phyloP scores from a whole-genome alignment of 2,797 vertebrate species.

The Dendrocincla tyrannina region DNA sequence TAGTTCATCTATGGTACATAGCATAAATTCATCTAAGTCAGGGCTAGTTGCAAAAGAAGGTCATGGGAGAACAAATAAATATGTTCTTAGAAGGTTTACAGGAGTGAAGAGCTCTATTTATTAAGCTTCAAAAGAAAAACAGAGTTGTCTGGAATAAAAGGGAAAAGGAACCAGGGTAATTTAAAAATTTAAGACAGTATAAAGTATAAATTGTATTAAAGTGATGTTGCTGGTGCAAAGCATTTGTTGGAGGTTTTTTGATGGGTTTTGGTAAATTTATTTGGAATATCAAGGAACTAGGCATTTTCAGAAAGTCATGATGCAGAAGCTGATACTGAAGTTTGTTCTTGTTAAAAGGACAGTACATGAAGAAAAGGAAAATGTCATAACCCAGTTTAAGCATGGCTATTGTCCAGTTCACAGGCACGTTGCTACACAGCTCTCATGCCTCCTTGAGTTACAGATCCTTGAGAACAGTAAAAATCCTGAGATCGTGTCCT shows the following conservation, averaged over 20 bases:
- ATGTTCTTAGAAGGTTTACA: neutral
- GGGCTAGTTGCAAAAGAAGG: neutral
- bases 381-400: neutral
- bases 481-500: neutral
- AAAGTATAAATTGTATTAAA: neutral
- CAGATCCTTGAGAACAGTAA: neutral
- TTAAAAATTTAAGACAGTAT: neutral
- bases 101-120: neutral
- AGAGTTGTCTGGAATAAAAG: neutral
- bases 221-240: neutral
- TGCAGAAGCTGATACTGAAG: neutral
- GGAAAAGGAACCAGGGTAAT: neutral
- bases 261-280: neutral
- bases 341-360: neutral
- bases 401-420: neutral
- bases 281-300: neutral
- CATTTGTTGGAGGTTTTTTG: neutral
- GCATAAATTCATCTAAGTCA: neutral
- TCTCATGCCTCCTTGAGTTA: neutral
- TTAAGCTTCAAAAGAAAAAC: neutral
- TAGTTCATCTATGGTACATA: accelerated
- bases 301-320: neutral
- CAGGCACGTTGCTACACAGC: neutral
- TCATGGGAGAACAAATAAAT: neutral
- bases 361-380: neutral